Evolutionary conservation across 1,140 invertebrate species (phyloP), one percentile per base, ranked within the genome.

Genomic region (Pogonus chalceus): DNA sequence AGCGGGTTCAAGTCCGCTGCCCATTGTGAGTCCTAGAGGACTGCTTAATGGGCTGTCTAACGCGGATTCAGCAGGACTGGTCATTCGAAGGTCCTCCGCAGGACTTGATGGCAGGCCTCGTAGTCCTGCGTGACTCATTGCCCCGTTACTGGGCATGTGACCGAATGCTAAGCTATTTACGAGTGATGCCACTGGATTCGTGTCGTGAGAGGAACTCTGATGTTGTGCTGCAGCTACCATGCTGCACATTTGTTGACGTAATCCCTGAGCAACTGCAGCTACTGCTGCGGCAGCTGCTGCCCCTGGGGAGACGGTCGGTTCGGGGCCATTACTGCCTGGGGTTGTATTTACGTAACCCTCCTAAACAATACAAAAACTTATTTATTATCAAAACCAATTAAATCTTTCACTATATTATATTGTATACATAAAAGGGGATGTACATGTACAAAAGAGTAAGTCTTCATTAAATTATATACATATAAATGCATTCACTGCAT

Each of bases 161-260:
- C 56, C 52, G 23, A 69, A 58, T 14, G 67, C 64, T 24, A 66
- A 57, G 2, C 67, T 58, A 62, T 68, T 69, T 55, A 73, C 68
- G 55, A 71, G 61, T 58, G 62, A 68, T 24, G 70, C 70, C 53
- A 66, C 62, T 39, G 69, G 69, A 58, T 71, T 70, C 14, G 66
- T 77, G 58, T 78, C 78, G 70, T 76, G 80, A 54, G 62, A 72
- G 54, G 67, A 73, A 66, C 67, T 73, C 37, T 65, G 62, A 63
- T 77, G 74, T 48, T 76, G 75, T 23, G 79, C 80, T 18, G 80
- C 81, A 7, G 81, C 82, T 12, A 81, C 81, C 79, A 83, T 82
- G 65, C 77, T 79, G 66, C 77, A 81, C 81, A 85, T 84, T 65
- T 85, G 83, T 59, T 85, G 83, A 48, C 83, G 72, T 20, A 85